phyloP scores from a whole-genome alignment of 2,888 invertebrate species.

The Slavum lentiscoides region DNA sequence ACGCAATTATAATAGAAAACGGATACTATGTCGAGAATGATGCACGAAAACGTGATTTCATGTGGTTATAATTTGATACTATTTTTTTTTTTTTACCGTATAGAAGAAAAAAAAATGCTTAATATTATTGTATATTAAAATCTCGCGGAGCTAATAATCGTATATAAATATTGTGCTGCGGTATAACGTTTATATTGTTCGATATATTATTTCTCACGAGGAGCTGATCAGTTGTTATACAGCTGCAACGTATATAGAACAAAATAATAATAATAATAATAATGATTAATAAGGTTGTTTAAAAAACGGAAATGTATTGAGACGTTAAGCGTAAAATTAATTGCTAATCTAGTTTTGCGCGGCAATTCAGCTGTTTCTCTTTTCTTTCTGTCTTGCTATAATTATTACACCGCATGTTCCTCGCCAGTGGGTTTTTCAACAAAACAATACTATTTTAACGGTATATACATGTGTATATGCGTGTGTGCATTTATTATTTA shows the following conservation, averaged over 20 bases:
- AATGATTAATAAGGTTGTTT: background rate
- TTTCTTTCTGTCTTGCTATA: background rate
- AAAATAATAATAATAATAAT: no score
- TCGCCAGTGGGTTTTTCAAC: slow-evolving; percentile 8
- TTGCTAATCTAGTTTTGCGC: slow-evolving; percentile 22
- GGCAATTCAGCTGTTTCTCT: background rate
- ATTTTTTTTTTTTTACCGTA: no score
- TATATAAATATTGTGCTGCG: no score
- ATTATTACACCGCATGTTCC: background rate
- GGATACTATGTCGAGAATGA: background rate
- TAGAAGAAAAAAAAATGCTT: no score
- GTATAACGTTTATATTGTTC: background rate
- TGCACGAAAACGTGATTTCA: background rate
- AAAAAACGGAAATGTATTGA: slow-evolving; percentile 1
- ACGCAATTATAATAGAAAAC: background rate
- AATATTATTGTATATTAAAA: no score
- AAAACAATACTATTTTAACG: background rate
- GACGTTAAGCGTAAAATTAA: slow-evolving; percentile 23
- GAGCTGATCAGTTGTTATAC: background rate
- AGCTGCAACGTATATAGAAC: background rate
- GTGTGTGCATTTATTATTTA: no score
- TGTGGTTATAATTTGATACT: no score
- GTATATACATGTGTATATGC: background rate
- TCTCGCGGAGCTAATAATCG: no score
- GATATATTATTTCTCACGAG: background rate